A percentile compares a stretch with the other conserved stretches of the same genome.
Evolutionary conservation across 1,140 invertebrate species (phyloP).

Genomic region (Pseudomyrmex pallidus): DNA sequence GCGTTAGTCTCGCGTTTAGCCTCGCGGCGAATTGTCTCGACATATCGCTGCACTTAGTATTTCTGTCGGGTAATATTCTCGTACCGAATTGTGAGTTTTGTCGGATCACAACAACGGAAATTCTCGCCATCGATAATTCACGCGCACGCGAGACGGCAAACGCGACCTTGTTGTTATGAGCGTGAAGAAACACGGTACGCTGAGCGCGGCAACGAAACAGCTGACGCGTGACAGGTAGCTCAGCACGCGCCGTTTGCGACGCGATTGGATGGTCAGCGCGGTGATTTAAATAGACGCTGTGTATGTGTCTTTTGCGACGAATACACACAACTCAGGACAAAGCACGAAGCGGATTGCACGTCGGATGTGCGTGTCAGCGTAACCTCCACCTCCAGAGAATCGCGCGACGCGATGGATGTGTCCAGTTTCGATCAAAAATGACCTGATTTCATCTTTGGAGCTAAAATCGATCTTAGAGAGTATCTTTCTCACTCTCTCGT

Average conservation of each 20-base stretch:
- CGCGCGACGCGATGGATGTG: slow-evolving; percentile 38
- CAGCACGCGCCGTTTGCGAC: slow-evolving; percentile 1
- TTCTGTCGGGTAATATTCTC: not conserved
- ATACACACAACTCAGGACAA: not conserved
- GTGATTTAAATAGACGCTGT: slow-evolving; percentile 29
- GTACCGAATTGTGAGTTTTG: not conserved
- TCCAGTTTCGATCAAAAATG: slow-evolving; percentile 57
- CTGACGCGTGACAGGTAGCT: slow-evolving; percentile 26
- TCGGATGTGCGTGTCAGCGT: not conserved
- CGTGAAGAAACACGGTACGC: not conserved
- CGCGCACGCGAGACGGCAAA: not conserved
- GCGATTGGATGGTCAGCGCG: slow-evolving; percentile 11
- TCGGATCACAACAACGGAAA: not conserved
- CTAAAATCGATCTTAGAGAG: slow-evolving; percentile 50
- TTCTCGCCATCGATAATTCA: not conserved
- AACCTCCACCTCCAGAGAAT: slow-evolving; percentile 32
- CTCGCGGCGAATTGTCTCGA: not conserved
- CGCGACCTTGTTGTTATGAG: slow-evolving; percentile 10
- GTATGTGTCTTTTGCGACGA: not conserved
- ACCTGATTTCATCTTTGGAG: slow-evolving; percentile 59
- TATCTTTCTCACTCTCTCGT: not conserved
- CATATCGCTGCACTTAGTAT: not conserved
- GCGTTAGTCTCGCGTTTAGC: not conserved
- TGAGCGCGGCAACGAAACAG: slow-evolving; percentile 4
- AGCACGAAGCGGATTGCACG: slow-evolving; percentile 31